These are phyloP conservation scores for Pseudobourletiella spinata DNA, from an alignment of 1,140 invertebrate genomes.

Conservation along the genomic window DNA sequence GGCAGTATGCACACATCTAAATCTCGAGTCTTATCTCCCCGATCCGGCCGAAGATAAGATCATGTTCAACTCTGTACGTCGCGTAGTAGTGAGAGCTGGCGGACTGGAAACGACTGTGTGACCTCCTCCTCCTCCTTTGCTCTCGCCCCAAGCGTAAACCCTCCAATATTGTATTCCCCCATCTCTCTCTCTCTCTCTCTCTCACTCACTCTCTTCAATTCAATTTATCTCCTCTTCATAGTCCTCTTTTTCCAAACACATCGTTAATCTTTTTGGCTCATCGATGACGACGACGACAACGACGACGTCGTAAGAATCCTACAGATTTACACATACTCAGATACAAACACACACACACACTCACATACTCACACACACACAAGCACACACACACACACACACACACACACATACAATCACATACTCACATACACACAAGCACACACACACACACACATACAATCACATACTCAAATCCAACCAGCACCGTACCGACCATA, in stretches of 20 bases:
- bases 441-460: too few species aligned
- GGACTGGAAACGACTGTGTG: slow-evolving; percentile 26
- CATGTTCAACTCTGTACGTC: slow-evolving; percentile 7
- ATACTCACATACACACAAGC: too few species aligned
- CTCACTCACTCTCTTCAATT: slow-evolving; percentile 24
- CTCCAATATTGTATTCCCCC: background rate
- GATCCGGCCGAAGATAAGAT: slow-evolving; percentile 28
- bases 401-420: too few species aligned
- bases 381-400: too few species aligned
- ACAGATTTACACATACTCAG: background rate
- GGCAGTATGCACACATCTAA: slow-evolving; percentile 13
- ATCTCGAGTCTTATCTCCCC: slow-evolving; percentile 24
- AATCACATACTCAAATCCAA: too few species aligned
- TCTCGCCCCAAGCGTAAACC: slow-evolving; percentile 15
- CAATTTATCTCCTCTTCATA: slow-evolving; percentile 33
- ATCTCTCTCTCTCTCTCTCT: slow-evolving; percentile 2
- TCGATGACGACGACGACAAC: slow-evolving; percentile 17
- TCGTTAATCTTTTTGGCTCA: slow-evolving; percentile 34
- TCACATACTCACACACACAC: too few species aligned
- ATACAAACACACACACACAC: too few species aligned
- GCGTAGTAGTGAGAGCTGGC: slow-evolving; percentile 4
- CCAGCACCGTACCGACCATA: too few species aligned
- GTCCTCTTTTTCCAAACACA: slow-evolving; percentile 30
- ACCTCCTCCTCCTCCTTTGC: slow-evolving; percentile 27
- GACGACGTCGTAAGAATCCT: slow-evolving; percentile 12